These are phyloP conservation scores for Menidia menidia DNA, from an alignment of 2,797 vertebrate species.

Conservation along the genomic window DNA sequence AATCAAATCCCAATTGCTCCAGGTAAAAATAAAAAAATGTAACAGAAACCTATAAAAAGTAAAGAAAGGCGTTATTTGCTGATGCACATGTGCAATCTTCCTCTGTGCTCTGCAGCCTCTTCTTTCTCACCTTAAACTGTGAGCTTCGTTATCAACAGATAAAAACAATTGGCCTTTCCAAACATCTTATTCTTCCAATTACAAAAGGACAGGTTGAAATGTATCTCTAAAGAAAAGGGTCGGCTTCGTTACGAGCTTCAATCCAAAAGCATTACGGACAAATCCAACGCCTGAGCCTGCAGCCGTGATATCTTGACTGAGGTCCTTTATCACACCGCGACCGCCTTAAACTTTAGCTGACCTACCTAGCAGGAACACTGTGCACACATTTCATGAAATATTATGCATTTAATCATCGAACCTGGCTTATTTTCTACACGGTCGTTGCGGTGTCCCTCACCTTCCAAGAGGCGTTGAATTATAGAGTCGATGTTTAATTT, in stretches of 20 bases:
- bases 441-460: slow-evolving; percentile 61
- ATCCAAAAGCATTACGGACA: neutral
- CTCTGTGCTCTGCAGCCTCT: neutral
- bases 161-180: neutral
- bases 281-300: slow-evolving; percentile 11
- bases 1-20: no score
- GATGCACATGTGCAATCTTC: neutral
- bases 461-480: slow-evolving; percentile 89
- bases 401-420: neutral
- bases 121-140: neutral
- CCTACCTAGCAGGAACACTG: slow-evolving; percentile 6
- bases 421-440: fast-evolving
- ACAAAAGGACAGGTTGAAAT: neutral
- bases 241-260: neutral
- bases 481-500: slow-evolving; percentile 91
- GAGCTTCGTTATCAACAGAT: no score
- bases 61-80: neutral
- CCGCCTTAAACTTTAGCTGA: slow-evolving; percentile 17
- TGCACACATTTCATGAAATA: slow-evolving; percentile 6
- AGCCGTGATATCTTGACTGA: slow-evolving; percentile 16
- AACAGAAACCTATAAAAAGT: no score
- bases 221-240: neutral
- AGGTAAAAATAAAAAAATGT: no score
- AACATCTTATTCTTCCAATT: neutral
- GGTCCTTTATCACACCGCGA: slow-evolving; percentile 17